Evolutionary conservation across 2,797 vertebrate species (phyloP).

Genomic region (Lagocephalus sceleratus): DNA sequence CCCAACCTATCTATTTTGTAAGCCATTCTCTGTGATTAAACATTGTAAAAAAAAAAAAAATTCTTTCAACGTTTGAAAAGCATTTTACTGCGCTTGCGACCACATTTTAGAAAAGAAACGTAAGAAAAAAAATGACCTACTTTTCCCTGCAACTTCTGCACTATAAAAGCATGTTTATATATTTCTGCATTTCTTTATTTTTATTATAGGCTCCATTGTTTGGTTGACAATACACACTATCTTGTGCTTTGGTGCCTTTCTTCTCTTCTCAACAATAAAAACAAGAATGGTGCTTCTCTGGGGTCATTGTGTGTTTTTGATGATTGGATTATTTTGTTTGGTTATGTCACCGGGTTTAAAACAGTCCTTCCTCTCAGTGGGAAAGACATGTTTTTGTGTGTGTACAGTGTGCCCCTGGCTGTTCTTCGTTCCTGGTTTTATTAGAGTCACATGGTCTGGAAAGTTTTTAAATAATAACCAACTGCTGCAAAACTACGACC

Average conservation of each 20-base stretch:
- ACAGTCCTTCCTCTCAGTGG: slow-evolving; percentile 23
- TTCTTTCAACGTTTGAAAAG: slow-evolving; percentile 6
- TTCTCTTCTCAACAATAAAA: slow-evolving; percentile 6
- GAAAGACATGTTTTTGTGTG: slow-evolving; percentile 7
- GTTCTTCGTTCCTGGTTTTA: slow-evolving; percentile 23
- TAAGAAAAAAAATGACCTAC: neutral
- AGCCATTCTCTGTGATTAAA: slow-evolving; percentile 2
- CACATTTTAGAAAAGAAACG: neutral
- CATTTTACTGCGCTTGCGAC: neutral
- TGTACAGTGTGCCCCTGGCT: slow-evolving; percentile 2
- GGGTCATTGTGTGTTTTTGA: slow-evolving; percentile 2
- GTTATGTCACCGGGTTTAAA: slow-evolving; percentile 16
- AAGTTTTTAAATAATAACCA: slow-evolving; percentile 31
- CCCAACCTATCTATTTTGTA: slow-evolving; percentile 6
- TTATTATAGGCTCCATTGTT: slow-evolving; percentile 13
- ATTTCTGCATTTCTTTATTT: neutral
- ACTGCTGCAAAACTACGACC: slow-evolving; percentile 45
- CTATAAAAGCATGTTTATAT: neutral
- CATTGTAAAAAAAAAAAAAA: neutral
- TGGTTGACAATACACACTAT: neutral
- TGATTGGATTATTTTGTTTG: slow-evolving; percentile 35
- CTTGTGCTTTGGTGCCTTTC: neutral
- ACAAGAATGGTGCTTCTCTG: slow-evolving; percentile 8
- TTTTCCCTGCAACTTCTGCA: slow-evolving; percentile 5
- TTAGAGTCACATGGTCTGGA: slow-evolving; percentile 44